These are phyloP conservation scores for Thera britannica DNA, from an alignment of 2,888 invertebrate species.

Conservation along the genomic window DNA sequence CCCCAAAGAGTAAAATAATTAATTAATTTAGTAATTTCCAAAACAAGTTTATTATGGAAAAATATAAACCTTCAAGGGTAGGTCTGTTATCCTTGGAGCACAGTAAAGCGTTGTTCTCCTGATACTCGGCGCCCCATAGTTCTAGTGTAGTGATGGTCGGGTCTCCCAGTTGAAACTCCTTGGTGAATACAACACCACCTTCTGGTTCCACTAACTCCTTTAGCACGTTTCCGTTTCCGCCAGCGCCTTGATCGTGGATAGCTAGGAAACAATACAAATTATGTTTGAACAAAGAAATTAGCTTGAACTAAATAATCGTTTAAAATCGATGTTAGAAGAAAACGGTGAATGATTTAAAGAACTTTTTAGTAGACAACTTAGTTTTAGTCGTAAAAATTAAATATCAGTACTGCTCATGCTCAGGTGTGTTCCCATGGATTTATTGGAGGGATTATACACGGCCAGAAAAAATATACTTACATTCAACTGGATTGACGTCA, in stretches of 20 bases:
- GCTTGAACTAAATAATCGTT: no score
- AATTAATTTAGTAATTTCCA: no score
- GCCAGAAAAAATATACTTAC: conserved; percentile 57
- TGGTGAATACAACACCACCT: conserved; percentile 95
- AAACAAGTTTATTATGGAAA: background rate
- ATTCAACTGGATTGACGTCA: conserved; percentile 92
- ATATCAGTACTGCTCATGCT: no score
- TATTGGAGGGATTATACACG: background rate
- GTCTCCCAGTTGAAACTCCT: conserved; percentile 96
- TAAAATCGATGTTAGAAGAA: no score
- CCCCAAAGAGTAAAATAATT: no score
- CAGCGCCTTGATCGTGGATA: conserved; percentile 99
- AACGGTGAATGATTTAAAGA: no score
- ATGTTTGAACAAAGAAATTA: no score
- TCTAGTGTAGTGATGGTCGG: conserved; percentile 97
- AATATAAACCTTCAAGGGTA: conserved; percentile 82
- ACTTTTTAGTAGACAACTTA: no score
- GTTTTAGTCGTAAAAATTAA: no score
- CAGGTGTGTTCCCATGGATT: no score
- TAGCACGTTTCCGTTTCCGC: conserved; percentile 98
- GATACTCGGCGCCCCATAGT: conserved; percentile 99
- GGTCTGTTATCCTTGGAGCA: conserved; percentile 87
- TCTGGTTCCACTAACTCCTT: conserved; percentile 98
- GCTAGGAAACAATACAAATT: conserved; percentile 71
- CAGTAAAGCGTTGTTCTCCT: conserved; percentile 96